Base-by-base conservation (phyloP, 2,888 invertebrate genomes). In the Tubiluchus corallicola region DNA sequence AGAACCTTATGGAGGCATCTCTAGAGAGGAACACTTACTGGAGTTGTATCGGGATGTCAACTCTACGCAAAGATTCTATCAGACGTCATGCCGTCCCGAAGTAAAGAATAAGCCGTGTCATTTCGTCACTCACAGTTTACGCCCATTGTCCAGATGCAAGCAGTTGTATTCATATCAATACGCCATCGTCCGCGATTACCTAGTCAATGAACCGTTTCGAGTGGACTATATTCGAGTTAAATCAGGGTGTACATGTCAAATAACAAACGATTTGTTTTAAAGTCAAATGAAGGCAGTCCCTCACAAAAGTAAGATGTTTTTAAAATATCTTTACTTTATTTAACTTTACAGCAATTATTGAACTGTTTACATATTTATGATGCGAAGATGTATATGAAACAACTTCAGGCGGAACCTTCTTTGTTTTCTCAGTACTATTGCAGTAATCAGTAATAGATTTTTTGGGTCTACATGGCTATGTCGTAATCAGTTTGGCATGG, bases 111-210 rank as follows among this genome's bases (percentile, higher is more conserved):
- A 71, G 54, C 80, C 80, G 2, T 85, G 85, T 60, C 69, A 72
- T 48, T 80, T 79, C 66, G 70, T 82, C 56, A 77, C 79, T 63
- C 71, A 72, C n/a, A 70, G 74, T 48, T 68, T 77, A 42, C 72
- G 46, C 2, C 20, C 29, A 3, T 73, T 74, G 50, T 80, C 82
- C n/a, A 69, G 71, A 55, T 85, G 85, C 66, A 76, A 79, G 40
- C 84, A 85, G 62, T 76, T 77, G 62, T 81, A 77, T 63, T 78
- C 81, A 40, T 83, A 77, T 61, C 76, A 79, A 2, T 85, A 85
- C 66, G 85, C 84, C 45, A 69, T 84, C 52, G 78, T 83, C 46
- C 72, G 77, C 53, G 75, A 76, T 57, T 68, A 67, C 49, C 68
- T 67, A 42, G 54, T 61, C 18, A 58, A 69, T 62, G 46, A 62